Evolutionary conservation across 2,797 vertebrate species (phyloP).

Genomic region (Crax fasciolata): DNA sequence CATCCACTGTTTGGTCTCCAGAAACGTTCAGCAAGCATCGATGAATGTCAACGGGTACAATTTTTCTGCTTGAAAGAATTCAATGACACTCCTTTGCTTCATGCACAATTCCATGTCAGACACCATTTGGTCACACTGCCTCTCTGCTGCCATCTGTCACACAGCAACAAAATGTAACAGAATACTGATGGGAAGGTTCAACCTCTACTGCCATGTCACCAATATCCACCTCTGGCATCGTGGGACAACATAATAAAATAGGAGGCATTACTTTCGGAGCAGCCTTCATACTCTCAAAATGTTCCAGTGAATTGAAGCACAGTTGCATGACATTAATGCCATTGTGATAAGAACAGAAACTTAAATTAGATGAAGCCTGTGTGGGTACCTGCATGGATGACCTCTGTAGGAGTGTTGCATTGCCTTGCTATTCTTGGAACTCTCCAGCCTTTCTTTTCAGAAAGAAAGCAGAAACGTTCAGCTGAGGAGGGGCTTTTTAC

Average conservation of each 20-base stretch:
- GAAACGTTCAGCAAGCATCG: background rate
- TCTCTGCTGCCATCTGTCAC: background rate
- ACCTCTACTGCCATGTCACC: background rate
- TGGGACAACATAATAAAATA: background rate
- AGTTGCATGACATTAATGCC: background rate
- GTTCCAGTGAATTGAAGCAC: background rate
- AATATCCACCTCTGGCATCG: background rate
- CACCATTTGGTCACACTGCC: background rate
- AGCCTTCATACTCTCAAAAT: background rate
- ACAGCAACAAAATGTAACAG: background rate
- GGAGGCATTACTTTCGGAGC: background rate
- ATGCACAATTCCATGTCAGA: background rate
- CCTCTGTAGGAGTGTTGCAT: constrained; percentile 10
- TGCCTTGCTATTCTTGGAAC: background rate
- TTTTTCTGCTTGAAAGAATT: background rate
- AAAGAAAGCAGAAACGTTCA: too few species aligned
- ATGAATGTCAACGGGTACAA: background rate
- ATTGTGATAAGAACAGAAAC: rapidly evolving
- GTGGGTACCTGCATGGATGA: background rate
- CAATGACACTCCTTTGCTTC: background rate
- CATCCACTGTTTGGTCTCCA: background rate
- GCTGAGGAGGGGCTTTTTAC: too few species aligned
- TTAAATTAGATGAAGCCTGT: background rate
- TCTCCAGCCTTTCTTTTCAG: too few species aligned
- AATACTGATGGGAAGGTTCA: background rate